A percentile compares a stretch with the other conserved stretches of the same genome.
Evolutionary conservation across 2,797 vertebrate genomes (phyloP).

Genomic region (Danio albolineatus): DNA sequence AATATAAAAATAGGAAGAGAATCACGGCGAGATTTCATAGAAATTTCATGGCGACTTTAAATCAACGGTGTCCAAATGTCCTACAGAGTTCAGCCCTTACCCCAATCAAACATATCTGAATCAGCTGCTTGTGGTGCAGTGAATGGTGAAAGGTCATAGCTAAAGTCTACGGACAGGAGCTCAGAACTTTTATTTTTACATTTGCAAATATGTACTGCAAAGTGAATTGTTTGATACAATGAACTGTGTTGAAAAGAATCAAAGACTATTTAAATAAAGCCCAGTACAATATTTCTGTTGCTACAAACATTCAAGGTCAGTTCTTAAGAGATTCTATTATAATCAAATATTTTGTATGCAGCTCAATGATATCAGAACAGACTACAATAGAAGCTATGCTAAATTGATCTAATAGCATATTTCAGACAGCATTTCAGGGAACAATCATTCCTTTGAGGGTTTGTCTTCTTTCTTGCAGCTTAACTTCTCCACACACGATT

Average conservation of each 20-base stretch:
- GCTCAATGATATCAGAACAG: neutral
- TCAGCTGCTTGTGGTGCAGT: too few relatives aligned
- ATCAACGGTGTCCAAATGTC: too few relatives aligned
- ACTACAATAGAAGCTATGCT: neutral
- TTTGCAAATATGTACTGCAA: too few relatives aligned
- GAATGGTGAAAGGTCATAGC: too few relatives aligned
- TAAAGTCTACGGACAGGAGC: too few relatives aligned
- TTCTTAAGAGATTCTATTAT: neutral
- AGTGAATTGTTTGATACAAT: neutral
- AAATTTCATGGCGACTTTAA: too few relatives aligned
- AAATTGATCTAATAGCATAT: neutral
- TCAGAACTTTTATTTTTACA: too few relatives aligned
- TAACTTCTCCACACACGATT: constrained; percentile 62
- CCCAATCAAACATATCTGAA: too few relatives aligned
- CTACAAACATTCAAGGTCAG: neutral
- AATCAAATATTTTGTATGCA: neutral
- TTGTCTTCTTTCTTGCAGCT: constrained; percentile 51
- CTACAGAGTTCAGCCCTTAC: too few relatives aligned
- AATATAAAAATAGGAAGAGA: too few relatives aligned
- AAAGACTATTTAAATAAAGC: neutral
- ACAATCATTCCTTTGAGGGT: neutral
- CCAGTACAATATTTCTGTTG: neutral
- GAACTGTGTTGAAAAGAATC: neutral
- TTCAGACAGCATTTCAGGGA: neutral
- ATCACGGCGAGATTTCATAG: too few relatives aligned